Evolutionary conservation across 2,113 vertebrate species (phyloP).

Genomic region (Actenoides lindsayi): DNA sequence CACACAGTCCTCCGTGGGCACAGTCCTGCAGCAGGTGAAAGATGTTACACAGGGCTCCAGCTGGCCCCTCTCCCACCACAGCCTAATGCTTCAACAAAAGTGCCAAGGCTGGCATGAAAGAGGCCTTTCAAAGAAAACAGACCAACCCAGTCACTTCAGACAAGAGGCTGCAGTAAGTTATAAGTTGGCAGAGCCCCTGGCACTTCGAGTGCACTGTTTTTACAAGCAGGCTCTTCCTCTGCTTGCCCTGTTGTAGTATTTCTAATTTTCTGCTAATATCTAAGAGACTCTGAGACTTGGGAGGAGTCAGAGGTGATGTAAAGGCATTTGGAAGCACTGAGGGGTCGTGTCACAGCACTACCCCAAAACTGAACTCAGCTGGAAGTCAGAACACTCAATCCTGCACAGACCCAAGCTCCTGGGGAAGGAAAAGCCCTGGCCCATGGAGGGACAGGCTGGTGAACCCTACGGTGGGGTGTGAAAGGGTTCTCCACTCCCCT

Average conservation of each 20-base stretch:
- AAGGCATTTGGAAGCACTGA: background rate
- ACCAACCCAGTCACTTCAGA: background rate
- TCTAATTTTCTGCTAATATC: background rate
- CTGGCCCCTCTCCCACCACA: background rate
- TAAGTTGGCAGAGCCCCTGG: background rate
- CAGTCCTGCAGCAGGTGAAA: background rate
- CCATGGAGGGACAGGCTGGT: fast-evolving
- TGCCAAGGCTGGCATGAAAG: constrained; percentile 12
- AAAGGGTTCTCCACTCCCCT: background rate
- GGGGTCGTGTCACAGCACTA: background rate
- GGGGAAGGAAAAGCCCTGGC: background rate
- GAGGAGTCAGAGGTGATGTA: background rate
- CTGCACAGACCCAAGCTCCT: background rate
- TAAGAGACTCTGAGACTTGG: background rate
- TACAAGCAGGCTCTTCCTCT: background rate
- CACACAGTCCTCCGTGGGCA: background rate
- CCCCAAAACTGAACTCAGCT: fast-evolving
- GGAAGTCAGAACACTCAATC: background rate
- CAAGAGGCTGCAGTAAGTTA: background rate
- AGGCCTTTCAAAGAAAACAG: constrained; percentile 7
- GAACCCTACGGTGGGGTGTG: fast-evolving
- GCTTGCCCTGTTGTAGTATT: background rate
- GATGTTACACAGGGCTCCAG: background rate
- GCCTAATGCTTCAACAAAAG: background rate
- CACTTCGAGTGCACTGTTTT: background rate